phyloP scores from a whole-genome alignment of 1,140 invertebrate species.

The Cotesia typhae region DNA sequence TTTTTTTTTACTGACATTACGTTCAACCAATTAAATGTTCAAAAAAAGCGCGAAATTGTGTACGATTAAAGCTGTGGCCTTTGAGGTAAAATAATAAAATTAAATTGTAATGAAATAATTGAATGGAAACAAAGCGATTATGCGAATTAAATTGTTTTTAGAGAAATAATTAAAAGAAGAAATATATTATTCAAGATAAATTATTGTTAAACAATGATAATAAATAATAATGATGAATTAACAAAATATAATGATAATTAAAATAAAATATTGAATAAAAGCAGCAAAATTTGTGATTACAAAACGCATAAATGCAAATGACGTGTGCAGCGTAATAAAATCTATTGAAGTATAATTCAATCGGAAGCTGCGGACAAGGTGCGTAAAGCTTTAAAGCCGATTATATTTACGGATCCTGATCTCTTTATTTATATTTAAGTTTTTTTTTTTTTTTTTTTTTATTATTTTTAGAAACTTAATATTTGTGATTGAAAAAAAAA shows the following conservation, averaged over 20 bases:
- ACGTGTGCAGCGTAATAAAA: slow-evolving; percentile 28
- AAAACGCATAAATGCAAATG: slow-evolving; percentile 17
- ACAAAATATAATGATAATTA: background rate
- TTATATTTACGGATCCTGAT: slow-evolving; percentile 16
- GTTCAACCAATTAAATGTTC: background rate
- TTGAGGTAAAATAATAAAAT: no score
- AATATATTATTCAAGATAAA: background rate
- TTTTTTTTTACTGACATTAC: slow-evolving; percentile 16
- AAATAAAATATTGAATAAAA: slow-evolving; percentile 20
- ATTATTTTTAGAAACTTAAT: slow-evolving; percentile 18
- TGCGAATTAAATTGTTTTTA: no score
- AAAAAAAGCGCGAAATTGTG: no score
- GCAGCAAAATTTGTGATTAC: slow-evolving; percentile 25
- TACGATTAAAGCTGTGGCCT: no score
- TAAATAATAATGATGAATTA: background rate
- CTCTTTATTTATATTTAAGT: slow-evolving; percentile 1
- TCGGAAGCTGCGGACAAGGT: slow-evolving; percentile 38
- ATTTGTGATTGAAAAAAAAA: background rate
- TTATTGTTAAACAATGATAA: background rate
- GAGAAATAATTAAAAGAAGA: no score
- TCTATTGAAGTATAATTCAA: slow-evolving; percentile 30
- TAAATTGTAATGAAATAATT: no score
- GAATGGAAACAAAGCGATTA: no score
- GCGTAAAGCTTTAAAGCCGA: slow-evolving; percentile 38
- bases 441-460: slow-evolving; percentile 13